Base-by-base conservation (phyloP, 2,797 vertebrate species). In the Uromys caudimaculatus region DNA sequence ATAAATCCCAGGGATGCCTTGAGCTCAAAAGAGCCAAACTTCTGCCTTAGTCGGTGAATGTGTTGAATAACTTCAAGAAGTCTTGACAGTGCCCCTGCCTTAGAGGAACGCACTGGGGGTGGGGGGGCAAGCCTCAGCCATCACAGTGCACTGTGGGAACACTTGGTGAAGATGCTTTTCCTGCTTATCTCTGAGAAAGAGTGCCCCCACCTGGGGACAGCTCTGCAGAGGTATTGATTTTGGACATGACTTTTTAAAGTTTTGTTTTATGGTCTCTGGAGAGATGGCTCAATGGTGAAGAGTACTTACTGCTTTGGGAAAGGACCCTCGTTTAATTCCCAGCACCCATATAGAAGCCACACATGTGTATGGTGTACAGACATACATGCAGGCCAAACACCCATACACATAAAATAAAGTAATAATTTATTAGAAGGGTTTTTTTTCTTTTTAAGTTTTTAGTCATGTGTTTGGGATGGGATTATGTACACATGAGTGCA, bases 71-170 rank as follows among this genome's bases (percentile, higher is more conserved):
- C 78, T 64, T 11, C 58, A n/a, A 54, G 64, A 71, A 52, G 58
- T 94, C 47, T 73, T 54, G 38, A n/a, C 13, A 35, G 6, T 60
- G 44, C 11, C 23, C 13, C 21, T 3, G 9, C 35, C 76, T 56
- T 8, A 0, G 52, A 89, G 41, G 86, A 60, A 35, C 4, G 35
- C 60, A 13, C 2, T 81, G n/a, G 41, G 13, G 69, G n/a, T n/a
- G n/a, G 12, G 24, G 23, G 0, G 1, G 12, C 60, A 9, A 90
- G 47, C 32, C 16, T 56, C 6, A 52, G 52, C 32, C 24, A 1
- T 0, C 0, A 47, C 16, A 2, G 5, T 17, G 75, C 6, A 60
- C 1, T 23, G 29, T 8, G 76, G n/a, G 6, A 32, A 52, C 0
- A 0, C 62, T 88, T 38, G 6, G 21, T 38, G 5, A 50, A n/a